phyloP scores from a whole-genome alignment of 2,888 invertebrate genomes.

The Tipula confusa region DNA sequence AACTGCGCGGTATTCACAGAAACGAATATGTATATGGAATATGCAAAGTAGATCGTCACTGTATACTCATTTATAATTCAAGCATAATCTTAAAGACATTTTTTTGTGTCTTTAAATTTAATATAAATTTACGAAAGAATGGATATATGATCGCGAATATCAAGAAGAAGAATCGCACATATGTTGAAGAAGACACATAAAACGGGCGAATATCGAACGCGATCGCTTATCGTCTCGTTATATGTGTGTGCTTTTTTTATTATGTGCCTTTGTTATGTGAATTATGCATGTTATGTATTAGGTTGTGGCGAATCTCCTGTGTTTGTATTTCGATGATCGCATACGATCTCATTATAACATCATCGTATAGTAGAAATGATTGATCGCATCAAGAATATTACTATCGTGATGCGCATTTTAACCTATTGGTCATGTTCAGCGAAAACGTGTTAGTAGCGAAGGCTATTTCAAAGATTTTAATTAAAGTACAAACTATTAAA shows the following conservation, averaged over 20 bases:
- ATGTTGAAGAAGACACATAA: not conserved
- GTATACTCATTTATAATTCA: not conserved
- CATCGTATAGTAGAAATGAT: too few species aligned
- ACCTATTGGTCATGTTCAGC: too few species aligned
- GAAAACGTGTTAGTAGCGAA: too few species aligned
- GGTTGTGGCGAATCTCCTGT: not conserved
- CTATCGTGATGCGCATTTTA: too few species aligned
- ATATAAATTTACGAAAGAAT: not conserved
- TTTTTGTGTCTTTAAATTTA: not conserved
- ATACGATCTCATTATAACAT: not conserved
- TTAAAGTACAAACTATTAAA: too few species aligned
- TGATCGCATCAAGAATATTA: too few species aligned
- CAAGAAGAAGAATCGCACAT: not conserved
- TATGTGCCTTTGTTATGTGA: not conserved
- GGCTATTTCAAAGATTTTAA: too few species aligned
- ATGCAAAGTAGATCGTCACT: not conserved
- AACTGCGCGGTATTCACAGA: not conserved
- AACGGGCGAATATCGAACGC: not conserved
- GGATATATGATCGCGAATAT: not conserved
- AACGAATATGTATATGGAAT: too few species aligned
- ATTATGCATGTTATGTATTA: not conserved
- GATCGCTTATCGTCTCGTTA: not conserved
- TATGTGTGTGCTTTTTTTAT: not conserved
- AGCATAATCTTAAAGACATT: not conserved
- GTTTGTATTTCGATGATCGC: not conserved